Base-by-base conservation (phyloP, 2,113 vertebrate genomes). In the Bucco capensis region DNA sequence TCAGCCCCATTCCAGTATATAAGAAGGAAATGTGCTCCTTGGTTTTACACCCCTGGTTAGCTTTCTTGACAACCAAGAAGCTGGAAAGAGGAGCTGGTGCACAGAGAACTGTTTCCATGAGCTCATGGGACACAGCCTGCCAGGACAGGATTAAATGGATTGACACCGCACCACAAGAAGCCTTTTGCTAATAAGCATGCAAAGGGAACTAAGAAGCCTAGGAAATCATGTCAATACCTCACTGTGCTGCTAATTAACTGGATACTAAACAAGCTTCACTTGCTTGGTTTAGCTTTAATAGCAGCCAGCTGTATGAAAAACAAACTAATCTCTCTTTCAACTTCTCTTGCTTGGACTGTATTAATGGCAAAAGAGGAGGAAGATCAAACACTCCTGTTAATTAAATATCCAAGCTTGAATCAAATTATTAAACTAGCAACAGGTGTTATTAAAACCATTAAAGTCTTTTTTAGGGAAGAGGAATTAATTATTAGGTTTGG, bases 391-490 rank as follows among this genome's bases (percentile, higher is more conserved):
- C 61, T 79, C 6, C 2, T 5, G 57, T 86, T 94, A 92, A 96
- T 96, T 94, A 95, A 95, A 91, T 78, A 87, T 69, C 77, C 73
- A 86, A 50, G 65, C 87, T 89, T 86, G 70, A 91, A 84, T 79
- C 50, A 91, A 89, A 78, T 95, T 8, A 92, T 73, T 86, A 54
- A 89, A 66, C 30, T 72, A 82, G 70, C 42, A 87, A 76, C 46
- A 84, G 74, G 65, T 19, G 17, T 89, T 92, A 86, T 86, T 94
- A 76, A 86, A 93, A 76, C 9, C 33, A 90, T 69, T 40, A 89
- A 72, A 72, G 31, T 3, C 2, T 49, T 42, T 58, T 60, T 69
- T 31, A 50, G 24, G 33, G 31, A 64, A 72, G n/a, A 8, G 54
- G 38, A 66, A 78, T 83, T 73, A 88, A 71, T 67, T 62, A 79